phyloP scores from a whole-genome alignment of 2,888 invertebrate genomes.

The Drosophila meridionalis region DNA sequence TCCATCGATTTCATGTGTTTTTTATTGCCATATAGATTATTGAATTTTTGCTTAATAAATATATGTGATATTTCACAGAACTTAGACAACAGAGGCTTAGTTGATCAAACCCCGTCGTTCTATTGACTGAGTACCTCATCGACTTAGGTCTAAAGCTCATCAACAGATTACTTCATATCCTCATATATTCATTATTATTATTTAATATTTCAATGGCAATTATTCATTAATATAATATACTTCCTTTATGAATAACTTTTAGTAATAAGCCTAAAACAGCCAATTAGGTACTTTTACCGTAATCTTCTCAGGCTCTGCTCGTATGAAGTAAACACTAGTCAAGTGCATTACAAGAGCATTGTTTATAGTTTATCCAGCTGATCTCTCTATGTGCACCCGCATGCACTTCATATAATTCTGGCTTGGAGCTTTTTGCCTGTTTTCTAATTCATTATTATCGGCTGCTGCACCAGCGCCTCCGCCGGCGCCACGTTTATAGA shows the following conservation, averaged over 20 bases:
- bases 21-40: too few relatives aligned
- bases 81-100: too few relatives aligned
- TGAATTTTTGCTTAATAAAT: too few relatives aligned
- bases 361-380: constrained; percentile 37
- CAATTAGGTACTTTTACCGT: background rate
- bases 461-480: constrained; percentile 33
- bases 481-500: constrained; percentile 67
- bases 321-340: constrained; percentile 8
- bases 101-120: too few relatives aligned
- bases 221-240: background rate
- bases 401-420: constrained; percentile 26
- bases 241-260: background rate
- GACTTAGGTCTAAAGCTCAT: background rate
- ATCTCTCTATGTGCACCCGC: constrained; percentile 30
- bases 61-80: too few relatives aligned
- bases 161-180: background rate
- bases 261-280: background rate
- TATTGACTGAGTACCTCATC: too few relatives aligned
- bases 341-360: constrained; percentile 42
- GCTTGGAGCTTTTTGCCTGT: constrained; percentile 24
- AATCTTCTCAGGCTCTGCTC: background rate
- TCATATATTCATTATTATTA: background rate
- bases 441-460: constrained; percentile 76
- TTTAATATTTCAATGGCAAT: accelerated
- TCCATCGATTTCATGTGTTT: too few relatives aligned